phyloP scores from a whole-genome alignment of 2,113 vertebrate genomes.

The Lanius collurio region DNA sequence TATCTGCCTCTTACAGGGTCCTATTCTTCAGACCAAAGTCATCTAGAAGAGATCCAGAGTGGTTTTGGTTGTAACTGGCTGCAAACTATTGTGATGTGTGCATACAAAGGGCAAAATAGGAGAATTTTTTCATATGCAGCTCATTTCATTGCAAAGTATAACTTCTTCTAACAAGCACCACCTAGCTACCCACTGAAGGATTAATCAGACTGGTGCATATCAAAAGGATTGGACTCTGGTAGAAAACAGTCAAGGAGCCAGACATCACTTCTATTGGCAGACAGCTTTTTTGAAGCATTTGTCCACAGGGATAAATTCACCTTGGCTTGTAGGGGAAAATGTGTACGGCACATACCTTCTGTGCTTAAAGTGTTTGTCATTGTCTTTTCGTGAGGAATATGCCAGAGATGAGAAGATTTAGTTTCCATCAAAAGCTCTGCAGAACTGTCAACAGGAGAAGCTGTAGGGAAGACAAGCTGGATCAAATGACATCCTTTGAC shows the following conservation, averaged over 20 bases:
- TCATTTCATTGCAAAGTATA: slow-evolving; percentile 26
- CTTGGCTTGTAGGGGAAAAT: neutral
- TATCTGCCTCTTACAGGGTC: slow-evolving; percentile 7
- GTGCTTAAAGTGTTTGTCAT: neutral
- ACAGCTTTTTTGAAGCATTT: neutral
- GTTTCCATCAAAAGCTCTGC: neutral
- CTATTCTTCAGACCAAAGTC: neutral
- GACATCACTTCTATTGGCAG: neutral
- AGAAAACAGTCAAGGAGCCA: neutral
- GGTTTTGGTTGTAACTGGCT: slow-evolving; percentile 19
- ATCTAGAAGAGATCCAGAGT: neutral
- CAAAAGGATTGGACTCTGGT: neutral
- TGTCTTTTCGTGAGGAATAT: neutral
- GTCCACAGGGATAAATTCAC: neutral
- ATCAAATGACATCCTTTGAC: neutral
- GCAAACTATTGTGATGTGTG: neutral
- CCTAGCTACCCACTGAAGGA: neutral
- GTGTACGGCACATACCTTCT: neutral
- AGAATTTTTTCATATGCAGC: neutral
- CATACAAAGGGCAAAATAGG: neutral
- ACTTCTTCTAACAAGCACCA: slow-evolving; percentile 10
- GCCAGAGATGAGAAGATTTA: neutral
- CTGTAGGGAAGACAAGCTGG: neutral
- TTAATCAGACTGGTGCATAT: neutral
- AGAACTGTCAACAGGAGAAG: neutral